phyloP scores from a whole-genome alignment of 2,113 vertebrate genomes.

The Rhinopomastus cyanomelas region DNA sequence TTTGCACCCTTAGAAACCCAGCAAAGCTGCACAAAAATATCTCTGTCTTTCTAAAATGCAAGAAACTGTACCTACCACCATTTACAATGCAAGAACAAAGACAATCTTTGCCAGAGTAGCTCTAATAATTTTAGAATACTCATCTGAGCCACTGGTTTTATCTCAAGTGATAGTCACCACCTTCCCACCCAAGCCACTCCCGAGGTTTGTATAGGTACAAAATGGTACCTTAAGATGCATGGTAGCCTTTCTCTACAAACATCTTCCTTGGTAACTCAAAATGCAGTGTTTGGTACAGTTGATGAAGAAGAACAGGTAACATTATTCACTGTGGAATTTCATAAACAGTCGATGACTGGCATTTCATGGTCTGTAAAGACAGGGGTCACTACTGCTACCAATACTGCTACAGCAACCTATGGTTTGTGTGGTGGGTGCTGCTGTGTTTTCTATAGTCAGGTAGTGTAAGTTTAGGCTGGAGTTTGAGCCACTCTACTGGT shows the following conservation, averaged over 20 bases:
- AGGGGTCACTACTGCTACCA: background rate
- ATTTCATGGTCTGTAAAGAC: background rate
- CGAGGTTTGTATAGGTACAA: background rate
- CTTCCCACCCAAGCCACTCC: background rate
- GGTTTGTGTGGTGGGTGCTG: background rate
- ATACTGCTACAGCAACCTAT: background rate
- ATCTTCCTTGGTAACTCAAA: background rate
- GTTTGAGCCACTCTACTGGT: accelerated
- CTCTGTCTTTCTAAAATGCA: background rate
- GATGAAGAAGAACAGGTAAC: background rate
- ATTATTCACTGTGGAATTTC: background rate
- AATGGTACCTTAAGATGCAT: background rate
- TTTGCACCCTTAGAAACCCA: background rate
- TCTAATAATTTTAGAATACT: background rate
- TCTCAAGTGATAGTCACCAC: background rate
- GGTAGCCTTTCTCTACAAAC: background rate
- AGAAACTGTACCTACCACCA: background rate
- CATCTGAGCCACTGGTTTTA: background rate
- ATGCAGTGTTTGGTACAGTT: background rate
- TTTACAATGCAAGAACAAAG: background rate
- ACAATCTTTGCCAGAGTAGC: background rate
- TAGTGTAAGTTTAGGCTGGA: background rate
- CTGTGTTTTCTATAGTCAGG: background rate
- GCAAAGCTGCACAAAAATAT: background rate
- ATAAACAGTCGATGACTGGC: background rate